Base-by-base conservation (phyloP, 2,888 invertebrate species). In the Sussaba pulchella region DNA sequence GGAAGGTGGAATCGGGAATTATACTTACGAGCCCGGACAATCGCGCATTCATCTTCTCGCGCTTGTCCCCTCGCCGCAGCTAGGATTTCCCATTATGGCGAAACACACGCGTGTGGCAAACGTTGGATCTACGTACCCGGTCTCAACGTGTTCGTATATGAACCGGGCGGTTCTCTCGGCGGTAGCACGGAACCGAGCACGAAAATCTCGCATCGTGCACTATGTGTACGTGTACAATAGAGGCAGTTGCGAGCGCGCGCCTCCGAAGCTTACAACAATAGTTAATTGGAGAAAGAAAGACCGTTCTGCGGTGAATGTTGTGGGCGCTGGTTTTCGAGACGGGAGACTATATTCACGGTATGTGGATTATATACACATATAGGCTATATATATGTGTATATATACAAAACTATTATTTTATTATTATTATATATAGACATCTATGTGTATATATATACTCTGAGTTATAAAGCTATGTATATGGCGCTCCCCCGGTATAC, bases 21-120 rank as follows among this genome's bases (percentile, higher is more conserved):
- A 31, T 31, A 74, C 73, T 78, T 52, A 67, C 74, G 39, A 45
- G 71, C 6, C 66, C 41, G 84, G 83, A 87, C 86, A 87, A 87
- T 87, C 84, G 86, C 66, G 70, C 85, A 86, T 87, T 85, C 84
- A 87, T 87, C 86, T 85, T 83, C 79, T 72, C 54, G 57, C 9
- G 43, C 54, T 70, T 70, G 54, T 70, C 72, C 52, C 43, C 52
- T 71, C 67, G 73, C 36, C 52, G 59, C 54, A 59, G 66, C 45
- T 63, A 71, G 82, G 57, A 63, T 67, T 71, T 82, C 79, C 70
- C 82, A 82, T 82, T 82, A 78, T 76, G 76, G 79, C 26, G 78
- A 81, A 76, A 82, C 63, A 69, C 72, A 24, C 74, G 41, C 54
- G n/a, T n/a, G n/a, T n/a, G n/a, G n/a, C n/a, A n/a, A n/a, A n/a